These are phyloP conservation scores for Cheirogaleus major DNA, from an alignment of 2,797 vertebrate species.

Conservation along the genomic window DNA sequence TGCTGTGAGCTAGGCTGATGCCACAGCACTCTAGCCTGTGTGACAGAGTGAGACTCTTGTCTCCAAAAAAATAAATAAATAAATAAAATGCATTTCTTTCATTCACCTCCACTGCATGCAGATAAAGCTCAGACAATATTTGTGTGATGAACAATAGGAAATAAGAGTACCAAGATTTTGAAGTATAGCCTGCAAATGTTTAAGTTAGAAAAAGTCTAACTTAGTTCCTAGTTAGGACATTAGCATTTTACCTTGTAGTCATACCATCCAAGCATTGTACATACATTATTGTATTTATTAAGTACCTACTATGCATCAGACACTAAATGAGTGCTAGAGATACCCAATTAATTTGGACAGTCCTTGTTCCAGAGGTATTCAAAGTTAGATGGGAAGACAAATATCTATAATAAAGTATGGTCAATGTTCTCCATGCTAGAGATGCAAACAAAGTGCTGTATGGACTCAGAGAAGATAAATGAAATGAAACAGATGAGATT, in stretches of 20 bases:
- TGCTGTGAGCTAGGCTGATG: no score
- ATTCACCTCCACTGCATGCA: not conserved
- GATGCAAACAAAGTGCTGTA: not conserved
- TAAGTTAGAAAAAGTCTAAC: not conserved
- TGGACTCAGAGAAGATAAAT: not conserved
- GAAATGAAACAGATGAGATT: not conserved
- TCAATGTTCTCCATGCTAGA: not conserved
- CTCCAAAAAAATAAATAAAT: no score
- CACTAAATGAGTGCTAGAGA: not conserved
- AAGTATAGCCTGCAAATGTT: not conserved
- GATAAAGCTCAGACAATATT: not conserved
- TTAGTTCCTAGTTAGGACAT: not conserved
- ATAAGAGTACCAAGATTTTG: not conserved
- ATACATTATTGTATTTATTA: not conserved
- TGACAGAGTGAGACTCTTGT: no score
- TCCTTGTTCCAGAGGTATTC: not conserved
- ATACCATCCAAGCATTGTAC: not conserved
- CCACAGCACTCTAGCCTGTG: no score
- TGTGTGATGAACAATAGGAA: not conserved
- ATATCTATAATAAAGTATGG: not conserved
- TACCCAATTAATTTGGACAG: not conserved
- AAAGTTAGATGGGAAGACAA: not conserved
- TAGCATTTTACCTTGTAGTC: not conserved
- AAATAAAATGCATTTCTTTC: not conserved
- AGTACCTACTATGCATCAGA: not conserved